Percentiles rank a stretch among this genome's conserved stretches.
These are phyloP conservation scores for Enteromius mattozi DNA, from an alignment of 2,797 vertebrate species.

Conservation along the genomic window DNA sequence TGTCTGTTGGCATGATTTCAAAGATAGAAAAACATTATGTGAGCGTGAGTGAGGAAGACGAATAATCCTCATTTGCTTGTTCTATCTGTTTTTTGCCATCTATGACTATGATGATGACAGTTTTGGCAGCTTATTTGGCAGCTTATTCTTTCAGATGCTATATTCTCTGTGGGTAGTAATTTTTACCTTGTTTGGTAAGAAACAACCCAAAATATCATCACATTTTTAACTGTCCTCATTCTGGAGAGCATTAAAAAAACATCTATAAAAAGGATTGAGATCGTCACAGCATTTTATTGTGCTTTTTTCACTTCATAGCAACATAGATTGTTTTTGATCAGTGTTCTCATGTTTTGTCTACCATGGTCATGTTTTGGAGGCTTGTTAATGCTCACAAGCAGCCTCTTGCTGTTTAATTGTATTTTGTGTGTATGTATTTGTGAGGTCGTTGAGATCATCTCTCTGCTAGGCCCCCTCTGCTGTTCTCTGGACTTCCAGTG, in stretches of 20 bases:
- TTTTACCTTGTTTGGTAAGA: neutral
- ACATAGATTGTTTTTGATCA: constrained; percentile 31
- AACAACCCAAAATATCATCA: neutral
- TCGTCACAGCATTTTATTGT: neutral
- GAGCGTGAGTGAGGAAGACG: neutral
- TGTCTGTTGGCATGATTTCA: constrained; percentile 24
- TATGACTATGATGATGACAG: neutral
- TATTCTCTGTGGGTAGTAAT: neutral
- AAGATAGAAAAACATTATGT: neutral
- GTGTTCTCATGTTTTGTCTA: constrained; percentile 26
- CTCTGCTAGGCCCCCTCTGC: neutral
- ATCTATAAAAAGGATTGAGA: neutral
- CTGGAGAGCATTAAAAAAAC: neutral
- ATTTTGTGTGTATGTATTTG: constrained; percentile 7
- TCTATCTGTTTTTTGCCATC: constrained; percentile 11
- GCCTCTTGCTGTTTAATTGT: constrained; percentile 44
- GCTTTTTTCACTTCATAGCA: neutral
- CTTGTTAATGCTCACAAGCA: neutral
- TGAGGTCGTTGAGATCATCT: constrained; percentile 26
- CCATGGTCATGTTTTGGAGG: neutral
- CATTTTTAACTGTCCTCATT: neutral
- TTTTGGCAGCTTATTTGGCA: constrained; percentile 2
- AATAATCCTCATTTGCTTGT: constrained; percentile 38
- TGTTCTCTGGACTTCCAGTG: constrained; percentile 30
- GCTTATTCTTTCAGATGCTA: neutral